Percentiles rank a stretch among this genome's conserved stretches.
Conservation (phyloP, 2,797 vertebrate genomes). For the Selene dorsalis region DNA sequence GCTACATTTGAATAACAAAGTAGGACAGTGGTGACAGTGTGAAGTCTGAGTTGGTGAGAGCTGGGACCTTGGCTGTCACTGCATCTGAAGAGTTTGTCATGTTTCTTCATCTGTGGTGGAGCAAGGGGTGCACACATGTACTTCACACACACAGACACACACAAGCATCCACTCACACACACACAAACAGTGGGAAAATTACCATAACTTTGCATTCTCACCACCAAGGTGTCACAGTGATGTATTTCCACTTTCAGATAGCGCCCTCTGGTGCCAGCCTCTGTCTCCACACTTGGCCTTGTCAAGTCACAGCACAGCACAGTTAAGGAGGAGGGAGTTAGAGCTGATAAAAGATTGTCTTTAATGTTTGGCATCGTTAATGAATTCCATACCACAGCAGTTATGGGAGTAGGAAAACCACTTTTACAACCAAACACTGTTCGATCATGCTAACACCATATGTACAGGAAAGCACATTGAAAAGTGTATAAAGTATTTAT, state of each 20-base stretch:
- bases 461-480: slow-evolving; percentile 96
- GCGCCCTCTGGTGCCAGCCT: slow-evolving; percentile 57
- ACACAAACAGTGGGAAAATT: neutral
- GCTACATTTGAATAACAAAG: slow-evolving; percentile 42
- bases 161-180: too few relatives aligned
- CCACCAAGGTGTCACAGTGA: neutral
- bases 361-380: slow-evolving; percentile 93
- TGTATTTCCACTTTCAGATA: slow-evolving; percentile 13
- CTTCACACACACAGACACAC: neutral
- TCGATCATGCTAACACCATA: slow-evolving; percentile 98
- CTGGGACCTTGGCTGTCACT: slow-evolving; percentile 31
- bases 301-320: slow-evolving; percentile 37
- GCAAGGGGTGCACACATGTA: slow-evolving; percentile 1
- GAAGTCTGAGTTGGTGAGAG: slow-evolving; percentile 27
- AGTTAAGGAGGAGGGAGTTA: slow-evolving; percentile 41
- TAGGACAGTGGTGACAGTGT: neutral
- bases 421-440: slow-evolving; percentile 88
- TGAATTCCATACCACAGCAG: slow-evolving; percentile 98
- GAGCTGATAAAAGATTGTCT: slow-evolving; percentile 86
- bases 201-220: slow-evolving; percentile 19
- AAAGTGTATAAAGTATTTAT: slow-evolving; percentile 94
- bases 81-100: neutral
- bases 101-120: slow-evolving; percentile 12
- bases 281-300: neutral
- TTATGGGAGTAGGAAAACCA: slow-evolving; percentile 89